A percentile compares a stretch with the other conserved stretches of the same genome.
phyloP scores from a whole-genome alignment of 2,113 vertebrate species.

The Potamarius usumacintae region DNA sequence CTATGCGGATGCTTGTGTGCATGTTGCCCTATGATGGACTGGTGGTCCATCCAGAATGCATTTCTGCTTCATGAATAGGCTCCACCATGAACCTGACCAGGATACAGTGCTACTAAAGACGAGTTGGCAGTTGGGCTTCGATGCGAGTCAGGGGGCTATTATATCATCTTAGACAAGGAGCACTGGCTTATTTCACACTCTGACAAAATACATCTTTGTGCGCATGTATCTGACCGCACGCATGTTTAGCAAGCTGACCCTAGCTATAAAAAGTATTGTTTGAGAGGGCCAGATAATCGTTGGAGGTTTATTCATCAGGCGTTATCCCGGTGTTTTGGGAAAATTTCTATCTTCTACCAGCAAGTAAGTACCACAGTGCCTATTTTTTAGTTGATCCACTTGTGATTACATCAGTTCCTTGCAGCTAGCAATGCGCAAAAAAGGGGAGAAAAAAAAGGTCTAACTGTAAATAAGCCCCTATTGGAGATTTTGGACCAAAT shows the following conservation, averaged over 20 bases:
- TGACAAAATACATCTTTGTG: not conserved
- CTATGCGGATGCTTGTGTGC: not conserved
- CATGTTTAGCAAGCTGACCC: not conserved
- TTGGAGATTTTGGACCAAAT: not conserved
- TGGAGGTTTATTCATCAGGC: not conserved
- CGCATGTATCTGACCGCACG: not conserved
- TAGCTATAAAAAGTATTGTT: not conserved
- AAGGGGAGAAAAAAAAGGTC: not conserved
- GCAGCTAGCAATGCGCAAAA: not conserved
- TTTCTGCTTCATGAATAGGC: not conserved
- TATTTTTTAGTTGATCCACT: not conserved
- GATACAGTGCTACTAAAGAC: not conserved
- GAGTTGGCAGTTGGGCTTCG: not conserved
- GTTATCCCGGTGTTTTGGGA: not conserved
- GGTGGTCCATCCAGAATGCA: not conserved
- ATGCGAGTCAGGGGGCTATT: not conserved
- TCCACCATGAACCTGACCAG: not conserved
- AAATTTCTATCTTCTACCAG: not conserved
- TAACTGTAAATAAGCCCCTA: not conserved
- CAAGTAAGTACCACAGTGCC: not conserved
- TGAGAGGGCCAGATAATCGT: not conserved
- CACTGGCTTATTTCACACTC: not conserved
- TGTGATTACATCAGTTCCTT: not conserved
- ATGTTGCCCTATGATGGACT: not conserved
- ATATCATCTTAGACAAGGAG: not conserved